These are phyloP conservation scores for Colletes latitarsis DNA, from an alignment of 1,140 invertebrate species.

Conservation along the genomic window DNA sequence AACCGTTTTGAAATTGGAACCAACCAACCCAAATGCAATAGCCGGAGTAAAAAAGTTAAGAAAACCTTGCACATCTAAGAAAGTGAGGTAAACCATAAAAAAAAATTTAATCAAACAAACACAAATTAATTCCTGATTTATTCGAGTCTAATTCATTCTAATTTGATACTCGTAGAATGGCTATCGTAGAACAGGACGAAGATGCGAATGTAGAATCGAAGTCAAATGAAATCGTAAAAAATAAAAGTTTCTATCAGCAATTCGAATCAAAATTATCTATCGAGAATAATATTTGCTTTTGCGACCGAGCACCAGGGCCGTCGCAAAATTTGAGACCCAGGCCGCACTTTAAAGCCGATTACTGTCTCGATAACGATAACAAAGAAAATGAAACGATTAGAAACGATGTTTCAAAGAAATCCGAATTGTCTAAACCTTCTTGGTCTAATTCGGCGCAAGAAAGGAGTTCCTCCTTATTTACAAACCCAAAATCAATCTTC, in stretches of 20 bases:
- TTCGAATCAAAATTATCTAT: not conserved
- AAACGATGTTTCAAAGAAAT: not conserved
- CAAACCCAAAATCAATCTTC: conserved; percentile 56
- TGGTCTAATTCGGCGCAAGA: not conserved
- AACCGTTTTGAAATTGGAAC: conserved; percentile 66
- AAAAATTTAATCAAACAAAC: not conserved
- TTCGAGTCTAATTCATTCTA: not conserved
- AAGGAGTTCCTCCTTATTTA: not conserved
- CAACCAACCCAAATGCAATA: conserved; percentile 66
- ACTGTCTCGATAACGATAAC: conserved; percentile 53
- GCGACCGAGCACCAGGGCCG: conserved; percentile 64
- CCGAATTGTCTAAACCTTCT: not conserved
- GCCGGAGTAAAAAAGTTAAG: conserved; percentile 63
- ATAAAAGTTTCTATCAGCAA: not conserved
- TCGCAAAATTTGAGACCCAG: conserved; percentile 53
- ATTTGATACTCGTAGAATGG: conserved; percentile 57
- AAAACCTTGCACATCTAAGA: conserved; percentile 51
- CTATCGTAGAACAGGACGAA: conserved; percentile 58
- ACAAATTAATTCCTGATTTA: not conserved
- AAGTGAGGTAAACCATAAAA: conserved; percentile 64
- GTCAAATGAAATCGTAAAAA: not conserved
- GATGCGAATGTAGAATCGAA: not conserved
- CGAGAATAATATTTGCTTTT: conserved; percentile 61
- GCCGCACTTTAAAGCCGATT: conserved; percentile 64
- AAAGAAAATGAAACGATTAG: not conserved